Evolutionary conservation across 2,797 vertebrate species (phyloP).

Genomic region (Alosa sapidissima): DNA sequence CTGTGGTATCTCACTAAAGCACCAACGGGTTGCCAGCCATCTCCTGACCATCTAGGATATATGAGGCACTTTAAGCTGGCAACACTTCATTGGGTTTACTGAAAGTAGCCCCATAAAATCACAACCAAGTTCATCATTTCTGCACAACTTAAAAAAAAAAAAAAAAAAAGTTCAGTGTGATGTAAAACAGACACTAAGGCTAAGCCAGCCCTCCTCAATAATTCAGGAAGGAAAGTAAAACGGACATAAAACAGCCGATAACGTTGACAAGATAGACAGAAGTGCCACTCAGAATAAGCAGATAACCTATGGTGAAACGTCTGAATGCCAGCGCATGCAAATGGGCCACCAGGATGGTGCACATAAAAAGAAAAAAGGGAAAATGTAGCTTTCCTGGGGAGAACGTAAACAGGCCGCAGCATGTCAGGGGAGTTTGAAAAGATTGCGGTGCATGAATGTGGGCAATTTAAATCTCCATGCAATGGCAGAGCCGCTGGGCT

Average conservation of each 20-base stretch:
- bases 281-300: neutral
- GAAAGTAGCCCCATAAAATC: neutral
- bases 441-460: neutral
- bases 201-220: too few relatives aligned
- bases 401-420: neutral
- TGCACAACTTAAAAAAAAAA: neutral
- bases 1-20: neutral
- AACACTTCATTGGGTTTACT: neutral
- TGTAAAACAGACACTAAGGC: too few relatives aligned
- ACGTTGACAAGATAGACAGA: neutral
- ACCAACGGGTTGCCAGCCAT: neutral
- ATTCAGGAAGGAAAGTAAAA: neutral
- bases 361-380: neutral
- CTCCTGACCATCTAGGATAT: neutral
- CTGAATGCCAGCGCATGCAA: slow-evolving; percentile 19
- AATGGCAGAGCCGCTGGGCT: neutral
- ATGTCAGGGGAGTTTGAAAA: neutral
- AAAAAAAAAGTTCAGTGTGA: neutral
- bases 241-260: neutral
- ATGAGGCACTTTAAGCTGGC: neutral
- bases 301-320: neutral
- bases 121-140: neutral
- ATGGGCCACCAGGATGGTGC: neutral
- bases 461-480: neutral
- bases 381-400: neutral